phyloP scores from a whole-genome alignment of 2,888 invertebrate species.

The Tromatobia lineatoria region DNA sequence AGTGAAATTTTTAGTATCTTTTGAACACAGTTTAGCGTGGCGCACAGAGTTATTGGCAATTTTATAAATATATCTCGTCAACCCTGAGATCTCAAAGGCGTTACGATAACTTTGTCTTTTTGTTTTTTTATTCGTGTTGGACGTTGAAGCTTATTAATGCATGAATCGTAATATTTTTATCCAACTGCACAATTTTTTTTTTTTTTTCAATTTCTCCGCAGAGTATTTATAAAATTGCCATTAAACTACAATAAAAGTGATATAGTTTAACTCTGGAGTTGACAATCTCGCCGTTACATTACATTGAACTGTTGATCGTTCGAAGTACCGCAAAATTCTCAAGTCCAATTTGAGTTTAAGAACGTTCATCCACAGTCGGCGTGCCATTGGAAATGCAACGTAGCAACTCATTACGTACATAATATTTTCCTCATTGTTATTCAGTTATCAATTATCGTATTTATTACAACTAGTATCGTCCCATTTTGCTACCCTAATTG shows the following conservation, averaged over 20 bases:
- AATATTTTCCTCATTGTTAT: neutral
- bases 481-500: neutral
- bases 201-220: neutral
- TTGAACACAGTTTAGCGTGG: constrained; percentile 85
- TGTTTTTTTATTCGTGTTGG: constrained; percentile 26
- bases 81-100: constrained; percentile 2
- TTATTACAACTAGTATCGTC: constrained; percentile 8
- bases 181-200: constrained; percentile 56
- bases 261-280: constrained; percentile 80
- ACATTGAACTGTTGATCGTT: constrained; percentile 73
- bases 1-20: constrained; percentile 76
- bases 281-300: constrained; percentile 76
- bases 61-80: constrained; percentile 76
- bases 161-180: constrained; percentile 56
- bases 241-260: constrained; percentile 81
- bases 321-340: constrained; percentile 75
- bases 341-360: constrained; percentile 77
- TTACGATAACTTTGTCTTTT: neutral
- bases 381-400: constrained; percentile 84
- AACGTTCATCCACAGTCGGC: constrained; percentile 75
- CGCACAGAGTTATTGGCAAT: constrained; percentile 81
- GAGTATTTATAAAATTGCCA: constrained; percentile 79
- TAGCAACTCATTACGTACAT: constrained; percentile 30
- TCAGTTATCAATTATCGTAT: neutral
- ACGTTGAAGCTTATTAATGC: constrained; percentile 23